phyloP scores from a whole-genome alignment of 1,140 invertebrate genomes.

The Zaprionus nigranus region DNA sequence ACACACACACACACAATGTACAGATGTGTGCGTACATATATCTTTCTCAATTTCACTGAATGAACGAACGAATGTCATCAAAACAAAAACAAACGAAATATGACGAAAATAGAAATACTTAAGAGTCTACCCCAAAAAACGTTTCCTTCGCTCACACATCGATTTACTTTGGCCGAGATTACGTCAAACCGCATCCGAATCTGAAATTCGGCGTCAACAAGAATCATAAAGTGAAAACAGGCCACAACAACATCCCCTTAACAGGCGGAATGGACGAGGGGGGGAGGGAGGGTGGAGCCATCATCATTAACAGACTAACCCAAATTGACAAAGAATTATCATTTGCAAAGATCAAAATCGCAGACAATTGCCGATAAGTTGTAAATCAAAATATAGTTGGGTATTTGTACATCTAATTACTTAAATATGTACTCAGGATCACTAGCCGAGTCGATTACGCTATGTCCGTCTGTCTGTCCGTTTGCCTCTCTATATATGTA shows the following conservation, averaged over 20 bases:
- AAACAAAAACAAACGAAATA: slow-evolving; percentile 25
- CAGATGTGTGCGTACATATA: neutral
- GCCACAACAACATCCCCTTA: slow-evolving; percentile 11
- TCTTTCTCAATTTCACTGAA: slow-evolving; percentile 39
- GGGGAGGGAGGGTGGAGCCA: neutral
- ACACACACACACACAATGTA: neutral
- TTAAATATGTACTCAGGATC: too few relatives aligned
- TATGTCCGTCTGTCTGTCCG: too few relatives aligned
- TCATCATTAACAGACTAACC: slow-evolving; percentile 34
- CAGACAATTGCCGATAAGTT: neutral
- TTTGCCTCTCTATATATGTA: too few relatives aligned
- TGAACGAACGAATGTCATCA: slow-evolving; percentile 44
- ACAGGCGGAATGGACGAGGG: neutral
- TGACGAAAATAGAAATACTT: slow-evolving; percentile 39
- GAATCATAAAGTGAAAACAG: neutral
- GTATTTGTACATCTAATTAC: too few relatives aligned
- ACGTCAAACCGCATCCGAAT: slow-evolving; percentile 25
- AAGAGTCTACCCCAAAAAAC: slow-evolving; percentile 23
- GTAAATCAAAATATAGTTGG: neutral
- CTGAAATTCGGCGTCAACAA: slow-evolving; percentile 1
- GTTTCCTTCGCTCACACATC: neutral
- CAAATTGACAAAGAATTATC: slow-evolving; percentile 14
- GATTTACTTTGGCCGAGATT: slow-evolving; percentile 30
- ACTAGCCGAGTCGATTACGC: too few relatives aligned
- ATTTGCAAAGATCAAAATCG: neutral